A percentile compares a stretch with the other conserved stretches of the same genome.
phyloP scores from a whole-genome alignment of 2,797 vertebrate genomes.

The Dendrocincla tyrannina region DNA sequence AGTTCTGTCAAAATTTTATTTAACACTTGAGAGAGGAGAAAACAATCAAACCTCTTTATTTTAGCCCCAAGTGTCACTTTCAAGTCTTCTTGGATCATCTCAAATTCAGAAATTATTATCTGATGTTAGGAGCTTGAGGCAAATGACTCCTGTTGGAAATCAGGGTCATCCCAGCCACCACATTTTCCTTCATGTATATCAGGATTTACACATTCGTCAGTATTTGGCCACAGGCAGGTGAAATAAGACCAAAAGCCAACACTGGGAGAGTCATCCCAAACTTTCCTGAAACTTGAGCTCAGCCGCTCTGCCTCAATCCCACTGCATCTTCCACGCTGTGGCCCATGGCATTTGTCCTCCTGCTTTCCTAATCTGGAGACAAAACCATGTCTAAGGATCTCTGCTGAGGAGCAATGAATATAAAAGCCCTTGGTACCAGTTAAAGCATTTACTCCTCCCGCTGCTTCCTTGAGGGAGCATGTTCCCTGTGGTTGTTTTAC shows the following conservation, averaged over 20 bases:
- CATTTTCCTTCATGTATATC: neutral
- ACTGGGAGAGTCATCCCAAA: neutral
- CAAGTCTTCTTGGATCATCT: slow-evolving; percentile 26
- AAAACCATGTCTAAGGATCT: neutral
- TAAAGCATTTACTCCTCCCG: slow-evolving; percentile 36
- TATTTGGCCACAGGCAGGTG: slow-evolving; percentile 1
- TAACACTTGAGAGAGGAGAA: neutral
- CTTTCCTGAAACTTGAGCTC: neutral
- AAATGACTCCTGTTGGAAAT: slow-evolving; percentile 40
- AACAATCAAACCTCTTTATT: slow-evolving; percentile 26
- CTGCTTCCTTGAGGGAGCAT: slow-evolving; percentile 53
- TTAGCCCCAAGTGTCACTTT: slow-evolving; percentile 39
- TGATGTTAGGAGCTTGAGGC: slow-evolving; percentile 18
- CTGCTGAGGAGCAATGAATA: neutral
- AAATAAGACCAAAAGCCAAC: slow-evolving; percentile 10
- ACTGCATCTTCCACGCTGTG: accelerated
- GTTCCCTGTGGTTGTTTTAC: slow-evolving; percentile 37
- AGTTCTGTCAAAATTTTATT: neutral
- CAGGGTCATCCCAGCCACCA: neutral
- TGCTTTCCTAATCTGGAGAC: neutral
- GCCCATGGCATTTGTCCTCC: neutral
- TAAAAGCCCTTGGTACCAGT: slow-evolving; percentile 14
- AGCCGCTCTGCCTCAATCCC: neutral
- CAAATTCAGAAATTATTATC: slow-evolving; percentile 5
- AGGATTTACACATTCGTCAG: slow-evolving; percentile 9